These are phyloP conservation scores for Psittacula echo DNA, from an alignment of 2,797 vertebrate genomes.

Conservation along the genomic window DNA sequence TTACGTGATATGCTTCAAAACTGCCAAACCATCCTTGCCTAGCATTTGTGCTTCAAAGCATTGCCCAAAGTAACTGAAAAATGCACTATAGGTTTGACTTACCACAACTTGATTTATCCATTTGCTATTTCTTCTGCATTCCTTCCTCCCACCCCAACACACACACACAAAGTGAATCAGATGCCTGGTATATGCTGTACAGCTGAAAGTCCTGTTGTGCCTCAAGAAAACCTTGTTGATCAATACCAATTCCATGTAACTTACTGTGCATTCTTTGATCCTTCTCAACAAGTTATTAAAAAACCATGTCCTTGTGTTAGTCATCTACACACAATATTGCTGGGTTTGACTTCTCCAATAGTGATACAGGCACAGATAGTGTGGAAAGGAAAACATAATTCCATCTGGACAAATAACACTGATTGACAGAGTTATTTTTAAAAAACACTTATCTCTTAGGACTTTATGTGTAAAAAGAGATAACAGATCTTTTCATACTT, in stretches of 20 bases:
- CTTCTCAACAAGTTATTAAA: constrained; percentile 34
- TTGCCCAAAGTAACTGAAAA: background rate
- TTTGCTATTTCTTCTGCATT: background rate
- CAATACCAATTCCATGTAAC: constrained; percentile 36
- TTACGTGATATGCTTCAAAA: background rate
- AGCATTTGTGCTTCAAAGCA: background rate
- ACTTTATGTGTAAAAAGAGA: constrained; percentile 35
- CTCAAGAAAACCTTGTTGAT: constrained; percentile 46
- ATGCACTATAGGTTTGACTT: background rate
- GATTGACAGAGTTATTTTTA: constrained; percentile 31
- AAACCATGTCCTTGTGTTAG: constrained; percentile 11
- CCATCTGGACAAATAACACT: constrained; percentile 18
- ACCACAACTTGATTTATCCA: background rate
- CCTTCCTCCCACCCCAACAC: background rate
- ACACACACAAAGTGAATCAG: background rate
- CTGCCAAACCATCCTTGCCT: background rate
- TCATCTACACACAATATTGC: background rate
- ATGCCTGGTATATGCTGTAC: background rate
- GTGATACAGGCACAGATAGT: background rate
- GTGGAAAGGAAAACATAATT: background rate
- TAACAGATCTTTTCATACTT: background rate
- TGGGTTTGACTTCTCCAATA: background rate
- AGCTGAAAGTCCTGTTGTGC: constrained; percentile 39
- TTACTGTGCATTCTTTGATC: constrained; percentile 10
- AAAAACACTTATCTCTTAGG: background rate